Base-by-base conservation (phyloP, 2,113 vertebrate genomes). In the Cinclus cinclus region DNA sequence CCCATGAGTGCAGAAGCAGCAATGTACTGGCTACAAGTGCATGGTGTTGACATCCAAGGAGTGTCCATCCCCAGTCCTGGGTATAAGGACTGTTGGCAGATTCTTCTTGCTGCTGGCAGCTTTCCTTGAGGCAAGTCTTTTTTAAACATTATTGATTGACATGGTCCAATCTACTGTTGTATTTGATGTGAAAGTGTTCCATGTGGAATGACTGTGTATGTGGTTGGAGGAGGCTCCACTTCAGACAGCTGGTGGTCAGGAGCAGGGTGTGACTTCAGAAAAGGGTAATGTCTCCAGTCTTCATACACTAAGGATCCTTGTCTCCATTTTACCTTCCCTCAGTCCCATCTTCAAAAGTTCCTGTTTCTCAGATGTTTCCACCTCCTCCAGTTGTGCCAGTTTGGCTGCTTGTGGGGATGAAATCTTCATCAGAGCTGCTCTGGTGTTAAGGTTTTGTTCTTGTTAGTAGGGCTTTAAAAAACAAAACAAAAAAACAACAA, bases 371-470 rank as follows among this genome's bases (percentile, higher is more conserved):
- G 83, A 88, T 95, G 68, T 94, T 96, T 93, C 76, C 52, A 86
- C 92, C 68, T 92, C 44, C 94, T 93, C 94, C 91, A 90, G 91
- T 96, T 93, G 83, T 89, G 86, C 94, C 95, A 92, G 96, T 94
- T 94, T 39, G 89, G 68, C 91, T 0, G 1, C 94, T 89, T 81
- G 21, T 39, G 33, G 47, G 88, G 35, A 70, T 90, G 79, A 83
- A 90, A 90, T 92, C 76, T 86, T 7, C 68, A 35, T 74, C 2
- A 5, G 58, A 85, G 60, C 64, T 81, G 55, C 68, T 74, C 68
- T 83, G 79, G 13, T 2, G 0, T 83, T 88, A 69, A 46, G 79
- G 71, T 56, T 77, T 83, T 95, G 11, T 86, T 77, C 85, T 46
- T 67, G 11, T 81, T 83, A 82, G 65, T n/a, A 70, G 31, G 39